Conservation (phyloP, 2,113 vertebrate species). For the Entosphenus tridentatus region DNA sequence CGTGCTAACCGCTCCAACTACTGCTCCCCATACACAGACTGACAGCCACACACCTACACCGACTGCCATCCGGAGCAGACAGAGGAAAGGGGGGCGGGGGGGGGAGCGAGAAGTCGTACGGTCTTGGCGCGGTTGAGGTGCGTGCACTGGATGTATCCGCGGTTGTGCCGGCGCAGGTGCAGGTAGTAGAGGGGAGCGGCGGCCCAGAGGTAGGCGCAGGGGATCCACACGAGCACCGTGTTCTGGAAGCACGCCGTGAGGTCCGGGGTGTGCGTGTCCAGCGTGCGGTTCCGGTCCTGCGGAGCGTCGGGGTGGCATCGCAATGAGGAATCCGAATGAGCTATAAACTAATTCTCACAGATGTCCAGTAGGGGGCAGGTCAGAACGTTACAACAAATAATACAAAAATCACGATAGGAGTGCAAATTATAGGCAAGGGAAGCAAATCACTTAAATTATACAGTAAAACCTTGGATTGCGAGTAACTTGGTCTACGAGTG, state of each 20-base stretch:
- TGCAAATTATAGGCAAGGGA: no score
- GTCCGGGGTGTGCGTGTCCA: conserved; percentile 47
- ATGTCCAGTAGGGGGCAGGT: no score
- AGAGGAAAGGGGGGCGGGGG: not conserved
- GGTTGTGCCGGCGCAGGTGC: conserved; percentile 36
- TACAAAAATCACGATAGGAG: no score
- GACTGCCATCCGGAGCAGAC: not conserved
- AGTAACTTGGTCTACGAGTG: no score
- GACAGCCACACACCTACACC: not conserved
- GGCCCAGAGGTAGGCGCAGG: conserved; percentile 62
- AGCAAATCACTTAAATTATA: no score
- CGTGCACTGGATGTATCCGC: conserved; percentile 75
- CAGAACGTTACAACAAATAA: no score
- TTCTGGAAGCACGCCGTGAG: conserved; percentile 79
- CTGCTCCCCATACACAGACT: not conserved
- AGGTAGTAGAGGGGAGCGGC: conserved; percentile 48
- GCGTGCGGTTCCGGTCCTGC: conserved; percentile 67
- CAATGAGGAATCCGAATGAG: no score
- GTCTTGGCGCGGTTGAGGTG: conserved; percentile 74
- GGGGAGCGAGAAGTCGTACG: conserved; percentile 19
- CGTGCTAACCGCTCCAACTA: not conserved
- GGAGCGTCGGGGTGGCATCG: not conserved
- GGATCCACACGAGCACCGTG: conserved; percentile 56
- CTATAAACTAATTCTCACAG: no score
- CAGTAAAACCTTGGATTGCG: no score